Evolutionary conservation across 2,888 invertebrate genomes (phyloP).

Genomic region (Elysia crispata): DNA sequence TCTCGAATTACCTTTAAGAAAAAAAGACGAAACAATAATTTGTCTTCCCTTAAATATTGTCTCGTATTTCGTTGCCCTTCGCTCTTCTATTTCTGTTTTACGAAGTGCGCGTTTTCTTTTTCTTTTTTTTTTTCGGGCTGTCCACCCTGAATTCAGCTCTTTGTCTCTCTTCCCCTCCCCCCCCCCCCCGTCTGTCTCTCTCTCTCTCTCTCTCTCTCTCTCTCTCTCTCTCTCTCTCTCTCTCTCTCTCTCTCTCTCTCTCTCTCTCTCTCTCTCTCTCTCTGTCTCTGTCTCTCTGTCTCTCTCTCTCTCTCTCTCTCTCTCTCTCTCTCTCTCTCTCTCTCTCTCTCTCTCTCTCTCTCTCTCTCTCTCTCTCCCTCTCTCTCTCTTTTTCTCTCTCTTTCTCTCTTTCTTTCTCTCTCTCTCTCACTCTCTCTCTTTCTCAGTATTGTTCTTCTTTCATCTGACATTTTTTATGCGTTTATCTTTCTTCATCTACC

Average conservation of each 20-base stretch:
- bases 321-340: background rate
- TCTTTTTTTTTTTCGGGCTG: no score
- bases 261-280: slow-evolving; percentile 22
- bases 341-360: background rate
- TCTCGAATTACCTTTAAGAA: no score
- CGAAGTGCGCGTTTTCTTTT: slow-evolving; percentile 26
- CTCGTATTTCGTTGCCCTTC: background rate
- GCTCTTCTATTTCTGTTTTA: slow-evolving; percentile 13
- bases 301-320: background rate
- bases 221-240: slow-evolving; percentile 29
- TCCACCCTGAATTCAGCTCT: no score
- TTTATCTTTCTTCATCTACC: no score
- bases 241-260: slow-evolving; percentile 25
- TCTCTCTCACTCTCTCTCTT: background rate
- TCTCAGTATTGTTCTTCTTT: background rate
- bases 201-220: slow-evolving; percentile 30
- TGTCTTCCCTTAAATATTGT: background rate
- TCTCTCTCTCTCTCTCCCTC: slow-evolving; percentile 1
- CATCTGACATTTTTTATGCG: no score
- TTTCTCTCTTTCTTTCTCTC: slow-evolving; percentile 3
- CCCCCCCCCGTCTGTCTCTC: slow-evolving; percentile 25
- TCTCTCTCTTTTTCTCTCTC: background rate
- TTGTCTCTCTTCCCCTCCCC: no score
- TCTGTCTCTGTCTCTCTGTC: background rate
- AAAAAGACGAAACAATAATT: no score